Conservation (phyloP, 2,113 vertebrate species). For the Gasterosteus aculeatus region DNA sequence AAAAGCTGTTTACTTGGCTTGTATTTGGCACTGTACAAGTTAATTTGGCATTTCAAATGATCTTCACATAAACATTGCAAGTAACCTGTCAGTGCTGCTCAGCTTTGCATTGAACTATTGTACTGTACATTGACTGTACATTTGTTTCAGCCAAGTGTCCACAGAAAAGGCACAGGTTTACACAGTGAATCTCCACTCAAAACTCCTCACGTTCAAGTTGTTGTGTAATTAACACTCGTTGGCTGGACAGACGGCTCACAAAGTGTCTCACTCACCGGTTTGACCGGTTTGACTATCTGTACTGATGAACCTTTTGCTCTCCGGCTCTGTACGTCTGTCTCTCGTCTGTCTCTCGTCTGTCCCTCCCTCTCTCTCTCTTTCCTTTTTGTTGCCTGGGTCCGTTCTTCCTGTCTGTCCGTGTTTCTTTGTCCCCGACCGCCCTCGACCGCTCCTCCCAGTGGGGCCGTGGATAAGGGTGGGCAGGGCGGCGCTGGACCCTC, state of each 20-base stretch:
- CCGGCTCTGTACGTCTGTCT: constrained; percentile 63
- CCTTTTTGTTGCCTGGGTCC: constrained; percentile 53
- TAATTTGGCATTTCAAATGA: background rate
- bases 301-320: constrained; percentile 76
- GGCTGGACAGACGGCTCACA: constrained; percentile 19
- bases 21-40: background rate
- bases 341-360: constrained; percentile 71
- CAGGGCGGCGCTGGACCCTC: constrained; percentile 85
- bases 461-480: constrained; percentile 91
- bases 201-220: constrained; percentile 48
- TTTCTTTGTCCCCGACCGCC: constrained; percentile 59
- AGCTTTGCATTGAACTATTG: constrained; percentile 13
- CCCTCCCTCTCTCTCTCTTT: constrained; percentile 76
- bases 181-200: constrained; percentile 44
- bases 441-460: constrained; percentile 81
- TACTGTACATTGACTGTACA: background rate
- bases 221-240: constrained; percentile 35
- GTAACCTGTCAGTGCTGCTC: background rate
- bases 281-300: constrained; percentile 52
- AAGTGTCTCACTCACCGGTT: constrained; percentile 35
- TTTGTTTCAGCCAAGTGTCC: constrained; percentile 4
- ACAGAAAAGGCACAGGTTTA: constrained; percentile 5
- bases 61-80: background rate
- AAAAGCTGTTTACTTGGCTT: background rate
- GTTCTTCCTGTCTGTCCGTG: constrained; percentile 68